Percentiles rank a stretch among this genome's conserved stretches.
phyloP scores from a whole-genome alignment of 2,113 vertebrate genomes.

The Xiphias gladius region DNA sequence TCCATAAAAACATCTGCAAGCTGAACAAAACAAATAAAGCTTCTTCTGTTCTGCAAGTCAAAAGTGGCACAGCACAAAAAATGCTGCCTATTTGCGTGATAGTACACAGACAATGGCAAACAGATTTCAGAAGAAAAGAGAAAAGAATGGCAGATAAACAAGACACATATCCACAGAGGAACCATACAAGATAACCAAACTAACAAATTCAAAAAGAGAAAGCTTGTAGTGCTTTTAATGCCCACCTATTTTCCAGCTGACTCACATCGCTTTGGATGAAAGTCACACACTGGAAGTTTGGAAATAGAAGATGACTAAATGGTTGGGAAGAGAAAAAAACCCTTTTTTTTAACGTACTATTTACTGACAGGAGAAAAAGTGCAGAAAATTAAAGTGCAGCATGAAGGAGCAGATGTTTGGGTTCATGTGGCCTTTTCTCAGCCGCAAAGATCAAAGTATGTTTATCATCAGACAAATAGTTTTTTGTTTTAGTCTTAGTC shows the following conservation, averaged over 20 bases:
- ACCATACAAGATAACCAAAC: background rate
- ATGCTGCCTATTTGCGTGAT: conserved; percentile 8
- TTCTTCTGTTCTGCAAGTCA: conserved; percentile 6
- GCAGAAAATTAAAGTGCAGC: conserved; percentile 4
- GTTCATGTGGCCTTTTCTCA: background rate
- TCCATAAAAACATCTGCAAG: conserved; percentile 14
- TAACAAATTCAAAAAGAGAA: background rate
- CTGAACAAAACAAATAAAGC: conserved; percentile 20
- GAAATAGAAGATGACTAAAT: conserved; percentile 31
- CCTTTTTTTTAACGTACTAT: background rate
- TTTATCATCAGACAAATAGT: conserved; percentile 42
- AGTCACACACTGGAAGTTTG: conserved; percentile 35
- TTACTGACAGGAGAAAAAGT: conserved; percentile 11
- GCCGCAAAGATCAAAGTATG: conserved; percentile 27
- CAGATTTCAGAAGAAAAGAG: conserved; percentile 19
- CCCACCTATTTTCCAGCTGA: conserved; percentile 47
- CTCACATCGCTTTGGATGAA: conserved; percentile 19
- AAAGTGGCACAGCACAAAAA: conserved; percentile 2
- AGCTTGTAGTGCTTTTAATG: conserved; percentile 10
- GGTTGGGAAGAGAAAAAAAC: background rate
- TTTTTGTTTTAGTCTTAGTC: background rate
- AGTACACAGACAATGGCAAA: background rate
- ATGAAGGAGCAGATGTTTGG: background rate
- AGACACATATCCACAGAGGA: conserved; percentile 29
- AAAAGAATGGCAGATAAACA: conserved; percentile 12